Evolutionary conservation across 2,113 vertebrate species (phyloP).

Genomic region (Triplophysa tibetana): DNA sequence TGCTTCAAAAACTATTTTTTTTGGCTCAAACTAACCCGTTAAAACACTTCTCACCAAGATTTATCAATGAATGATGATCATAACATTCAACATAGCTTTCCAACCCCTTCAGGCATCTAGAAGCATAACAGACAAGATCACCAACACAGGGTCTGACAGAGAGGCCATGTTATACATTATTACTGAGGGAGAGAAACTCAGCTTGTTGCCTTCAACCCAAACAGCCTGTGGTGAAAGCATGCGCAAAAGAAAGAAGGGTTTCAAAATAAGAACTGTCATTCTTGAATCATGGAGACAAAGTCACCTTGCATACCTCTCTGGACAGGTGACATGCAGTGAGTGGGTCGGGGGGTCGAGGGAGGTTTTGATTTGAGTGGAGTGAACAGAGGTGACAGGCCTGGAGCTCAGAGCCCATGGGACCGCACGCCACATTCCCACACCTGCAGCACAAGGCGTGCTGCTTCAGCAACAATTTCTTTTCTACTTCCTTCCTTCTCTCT

Average conservation of each 20-base stretch:
- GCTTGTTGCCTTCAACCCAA: neutral
- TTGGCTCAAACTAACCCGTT: no score
- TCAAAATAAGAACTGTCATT: constrained; percentile 59
- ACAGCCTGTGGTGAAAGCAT: neutral
- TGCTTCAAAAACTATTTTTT: no score
- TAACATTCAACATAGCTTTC: constrained; percentile 54
- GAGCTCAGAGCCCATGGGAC: constrained; percentile 65
- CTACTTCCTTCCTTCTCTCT: constrained; percentile 21
- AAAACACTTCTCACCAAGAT: constrained; percentile 10
- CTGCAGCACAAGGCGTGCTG: constrained; percentile 63
- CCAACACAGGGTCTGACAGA: constrained; percentile 56
- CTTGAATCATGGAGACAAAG: constrained; percentile 63
- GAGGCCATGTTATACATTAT: constrained; percentile 43
- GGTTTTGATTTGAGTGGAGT: constrained; percentile 61
- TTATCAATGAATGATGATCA: neutral
- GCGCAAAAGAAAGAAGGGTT: neutral
- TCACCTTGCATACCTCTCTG: constrained; percentile 69
- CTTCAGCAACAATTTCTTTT: constrained; percentile 65
- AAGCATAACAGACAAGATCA: constrained; percentile 54
- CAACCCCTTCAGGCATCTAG: constrained; percentile 55
- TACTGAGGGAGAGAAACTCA: constrained; percentile 44
- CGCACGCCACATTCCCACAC: constrained; percentile 55
- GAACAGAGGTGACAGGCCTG: constrained; percentile 72
- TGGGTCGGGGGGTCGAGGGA: constrained; percentile 54
- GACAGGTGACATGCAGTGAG: constrained; percentile 72